A percentile compares a stretch with the other conserved stretches of the same genome.
phyloP scores from a whole-genome alignment of 2,797 vertebrate genomes.

The Parambassis ranga region DNA sequence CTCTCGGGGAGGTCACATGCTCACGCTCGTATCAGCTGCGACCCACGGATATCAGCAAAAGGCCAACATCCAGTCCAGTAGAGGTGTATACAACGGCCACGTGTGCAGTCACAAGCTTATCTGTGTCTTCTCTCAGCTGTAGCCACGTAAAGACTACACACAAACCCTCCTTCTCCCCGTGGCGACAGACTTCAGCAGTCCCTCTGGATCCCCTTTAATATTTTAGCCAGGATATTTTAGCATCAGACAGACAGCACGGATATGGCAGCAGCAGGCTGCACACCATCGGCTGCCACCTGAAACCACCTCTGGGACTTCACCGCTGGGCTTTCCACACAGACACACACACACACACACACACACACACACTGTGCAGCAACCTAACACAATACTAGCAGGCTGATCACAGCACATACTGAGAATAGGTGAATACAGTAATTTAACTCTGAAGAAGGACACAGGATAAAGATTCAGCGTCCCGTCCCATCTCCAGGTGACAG shows the following conservation, averaged over 20 bases:
- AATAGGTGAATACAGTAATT: no score
- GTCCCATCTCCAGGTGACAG: no score
- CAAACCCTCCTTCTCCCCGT: no score
- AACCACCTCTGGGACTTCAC: conserved; percentile 27
- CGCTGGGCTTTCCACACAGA: neutral
- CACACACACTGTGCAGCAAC: neutral
- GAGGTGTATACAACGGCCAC: no score
- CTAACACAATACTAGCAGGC: conserved; percentile 18
- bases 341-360: neutral
- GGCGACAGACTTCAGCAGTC: no score
- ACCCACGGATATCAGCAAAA: no score
- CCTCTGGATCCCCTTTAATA: neutral
- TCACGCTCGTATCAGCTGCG: neutral
- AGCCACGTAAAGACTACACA: no score
- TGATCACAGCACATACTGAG: no score
- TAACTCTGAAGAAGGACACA: no score
- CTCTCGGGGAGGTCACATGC: neutral
- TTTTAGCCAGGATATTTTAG: neutral
- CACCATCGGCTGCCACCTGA: conserved; percentile 24
- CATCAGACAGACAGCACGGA: neutral
- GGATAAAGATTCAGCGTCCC: no score
- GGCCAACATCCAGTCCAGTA: no score
- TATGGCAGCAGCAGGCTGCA: neutral
- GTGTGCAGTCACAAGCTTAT: neutral
- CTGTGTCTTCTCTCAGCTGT: neutral